A percentile compares a stretch with the other conserved stretches of the same genome.
These are phyloP conservation scores for Syngnathus acus DNA, from an alignment of 2,797 vertebrate species.

Conservation along the genomic window DNA sequence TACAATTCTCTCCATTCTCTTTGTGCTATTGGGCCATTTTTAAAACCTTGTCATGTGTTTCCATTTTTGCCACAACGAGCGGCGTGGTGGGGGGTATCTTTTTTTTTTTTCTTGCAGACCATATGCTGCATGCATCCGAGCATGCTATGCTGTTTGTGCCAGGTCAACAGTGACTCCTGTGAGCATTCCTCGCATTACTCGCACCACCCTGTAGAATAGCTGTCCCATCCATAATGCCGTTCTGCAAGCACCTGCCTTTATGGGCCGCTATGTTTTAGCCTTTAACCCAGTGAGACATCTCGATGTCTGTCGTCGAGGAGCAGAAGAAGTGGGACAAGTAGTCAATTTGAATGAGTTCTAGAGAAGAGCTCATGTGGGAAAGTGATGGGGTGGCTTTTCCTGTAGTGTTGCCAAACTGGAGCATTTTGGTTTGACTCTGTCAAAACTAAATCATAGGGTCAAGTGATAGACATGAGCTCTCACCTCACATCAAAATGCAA, in stretches of 20 bases:
- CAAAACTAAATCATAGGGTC: not conserved
- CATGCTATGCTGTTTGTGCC: conserved; percentile 60
- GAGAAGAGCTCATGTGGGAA: not conserved
- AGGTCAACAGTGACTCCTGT: conserved; percentile 58
- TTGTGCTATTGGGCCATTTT: not conserved
- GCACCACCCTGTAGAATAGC: conserved; percentile 64
- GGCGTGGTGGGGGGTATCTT: no score
- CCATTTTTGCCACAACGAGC: not conserved
- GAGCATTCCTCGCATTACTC: conserved; percentile 65
- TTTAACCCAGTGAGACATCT: conserved; percentile 24
- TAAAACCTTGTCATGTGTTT: not conserved
- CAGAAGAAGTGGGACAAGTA: not conserved
- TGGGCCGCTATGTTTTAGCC: conserved; percentile 27
- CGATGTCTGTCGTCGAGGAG: conserved; percentile 1
- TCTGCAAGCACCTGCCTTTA: conserved; percentile 53
- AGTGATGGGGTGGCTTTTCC: not conserved
- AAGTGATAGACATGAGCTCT: not conserved
- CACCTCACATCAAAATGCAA: conserved; percentile 3
- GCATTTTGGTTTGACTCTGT: not conserved
- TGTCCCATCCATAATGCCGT: conserved; percentile 57
- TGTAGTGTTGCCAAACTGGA: not conserved
- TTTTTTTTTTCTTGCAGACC: conserved; percentile 22
- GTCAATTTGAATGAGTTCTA: not conserved
- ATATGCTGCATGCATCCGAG: conserved; percentile 43
- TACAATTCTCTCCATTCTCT: not conserved